Evolutionary conservation across 2,888 invertebrate species (phyloP).

Genomic region (Drosophila lacicola): DNA sequence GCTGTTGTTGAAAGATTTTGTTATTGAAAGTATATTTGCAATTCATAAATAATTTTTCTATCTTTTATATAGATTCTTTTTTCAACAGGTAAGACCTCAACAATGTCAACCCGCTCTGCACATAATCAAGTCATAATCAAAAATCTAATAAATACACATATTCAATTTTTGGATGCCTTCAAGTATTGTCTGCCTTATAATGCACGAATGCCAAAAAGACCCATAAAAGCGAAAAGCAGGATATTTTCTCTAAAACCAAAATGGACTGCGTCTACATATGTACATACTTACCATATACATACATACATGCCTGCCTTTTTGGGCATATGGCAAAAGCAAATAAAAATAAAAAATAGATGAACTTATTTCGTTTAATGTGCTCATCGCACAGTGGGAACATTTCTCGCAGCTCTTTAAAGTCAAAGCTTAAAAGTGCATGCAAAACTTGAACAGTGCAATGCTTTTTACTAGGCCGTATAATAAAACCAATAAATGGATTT

Average conservation of each 20-base stretch:
- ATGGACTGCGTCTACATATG: slow-evolving; percentile 31
- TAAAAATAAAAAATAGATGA: slow-evolving; percentile 69
- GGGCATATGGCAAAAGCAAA: slow-evolving; percentile 39
- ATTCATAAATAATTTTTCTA: slow-evolving; percentile 1
- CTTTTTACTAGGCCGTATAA: too few species aligned
- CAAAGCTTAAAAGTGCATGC: too few species aligned
- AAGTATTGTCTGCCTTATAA: slow-evolving; percentile 19
- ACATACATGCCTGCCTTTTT: slow-evolving; percentile 17
- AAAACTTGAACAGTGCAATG: too few species aligned
- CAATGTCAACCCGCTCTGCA: slow-evolving; percentile 13
- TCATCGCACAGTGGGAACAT: slow-evolving; percentile 12
- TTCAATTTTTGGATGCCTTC: slow-evolving; percentile 54
- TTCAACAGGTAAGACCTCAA: slow-evolving; percentile 28
- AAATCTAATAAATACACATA: slow-evolving; percentile 56
- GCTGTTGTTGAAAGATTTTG: slow-evolving; percentile 13
- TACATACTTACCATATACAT: slow-evolving; percentile 5
- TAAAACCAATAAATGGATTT: too few species aligned
- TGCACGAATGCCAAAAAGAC: slow-evolving; percentile 24
- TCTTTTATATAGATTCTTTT: slow-evolving; percentile 22
- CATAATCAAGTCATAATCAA: slow-evolving; percentile 12
- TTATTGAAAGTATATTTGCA: slow-evolving; percentile 2
- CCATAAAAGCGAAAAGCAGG: slow-evolving; percentile 46
- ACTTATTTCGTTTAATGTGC: slow-evolving; percentile 48
- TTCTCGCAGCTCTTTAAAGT: too few species aligned
- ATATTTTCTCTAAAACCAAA: slow-evolving; percentile 30